phyloP scores from a whole-genome alignment of 2,888 invertebrate species.

The Tenthredo scrophulariae region DNA sequence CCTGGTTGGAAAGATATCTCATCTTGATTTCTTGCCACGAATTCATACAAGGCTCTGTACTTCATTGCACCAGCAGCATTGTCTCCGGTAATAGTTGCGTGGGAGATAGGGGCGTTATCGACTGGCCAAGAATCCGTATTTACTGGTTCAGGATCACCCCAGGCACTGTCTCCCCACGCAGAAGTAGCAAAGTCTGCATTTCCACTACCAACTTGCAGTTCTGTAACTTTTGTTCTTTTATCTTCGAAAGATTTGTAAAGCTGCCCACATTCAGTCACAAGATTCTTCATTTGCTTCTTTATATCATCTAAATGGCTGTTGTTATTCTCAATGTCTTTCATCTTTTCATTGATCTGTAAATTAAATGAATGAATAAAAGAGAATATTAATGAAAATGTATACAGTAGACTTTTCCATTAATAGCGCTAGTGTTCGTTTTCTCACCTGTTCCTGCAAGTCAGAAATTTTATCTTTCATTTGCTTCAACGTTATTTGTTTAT shows the following conservation, averaged over 20 bases:
- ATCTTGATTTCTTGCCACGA: slow-evolving; percentile 94
- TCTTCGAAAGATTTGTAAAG: slow-evolving; percentile 86
- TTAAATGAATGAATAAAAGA: slow-evolving; percentile 19
- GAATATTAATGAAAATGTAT: slow-evolving; percentile 37
- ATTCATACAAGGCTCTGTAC: slow-evolving; percentile 96
- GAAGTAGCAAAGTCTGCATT: slow-evolving; percentile 78
- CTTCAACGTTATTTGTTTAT: slow-evolving; percentile 87
- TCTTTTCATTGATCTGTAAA: slow-evolving; percentile 86
- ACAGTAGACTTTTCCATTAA: slow-evolving; percentile 40
- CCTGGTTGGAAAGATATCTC: slow-evolving; percentile 97
- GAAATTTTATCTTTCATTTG: slow-evolving; percentile 86
- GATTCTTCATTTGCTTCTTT: slow-evolving; percentile 83
- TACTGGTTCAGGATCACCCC: slow-evolving; percentile 79
- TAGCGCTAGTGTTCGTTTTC: slow-evolving; percentile 13
- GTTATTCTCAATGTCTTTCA: slow-evolving; percentile 90
- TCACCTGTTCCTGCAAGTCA: slow-evolving; percentile 85
- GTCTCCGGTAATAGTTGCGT: slow-evolving; percentile 72
- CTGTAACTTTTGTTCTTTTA: slow-evolving; percentile 80
- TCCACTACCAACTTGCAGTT: slow-evolving; percentile 80
- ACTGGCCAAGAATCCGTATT: slow-evolving; percentile 69
- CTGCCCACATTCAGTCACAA: slow-evolving; percentile 86
- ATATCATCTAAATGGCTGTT: slow-evolving; percentile 88
- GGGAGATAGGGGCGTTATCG: slow-evolving; percentile 65
- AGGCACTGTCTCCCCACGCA: slow-evolving; percentile 84
- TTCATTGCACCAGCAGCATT: slow-evolving; percentile 81